Percentiles rank a stretch among this genome's conserved stretches.
Evolutionary conservation across 2,113 vertebrate species (phyloP).

Genomic region (Corapipo altera): DNA sequence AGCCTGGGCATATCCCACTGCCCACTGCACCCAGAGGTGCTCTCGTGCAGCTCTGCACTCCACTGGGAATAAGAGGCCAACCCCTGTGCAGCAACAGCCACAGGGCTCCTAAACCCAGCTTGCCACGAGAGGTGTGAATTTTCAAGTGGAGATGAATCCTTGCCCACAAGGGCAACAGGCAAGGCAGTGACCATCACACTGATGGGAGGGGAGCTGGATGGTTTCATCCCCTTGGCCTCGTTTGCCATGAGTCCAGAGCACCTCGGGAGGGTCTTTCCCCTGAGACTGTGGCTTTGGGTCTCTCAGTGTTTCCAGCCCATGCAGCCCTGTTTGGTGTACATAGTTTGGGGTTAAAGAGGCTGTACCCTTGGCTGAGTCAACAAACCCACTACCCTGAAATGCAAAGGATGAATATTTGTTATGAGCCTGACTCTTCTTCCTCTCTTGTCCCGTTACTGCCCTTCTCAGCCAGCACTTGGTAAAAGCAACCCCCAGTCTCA

Average conservation of each 20-base stretch:
- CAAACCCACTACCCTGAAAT: background rate
- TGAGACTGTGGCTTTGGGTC: background rate
- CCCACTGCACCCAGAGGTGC: background rate
- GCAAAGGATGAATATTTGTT: background rate
- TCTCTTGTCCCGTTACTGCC: background rate
- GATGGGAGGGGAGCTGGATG: background rate
- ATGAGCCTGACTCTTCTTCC: background rate
- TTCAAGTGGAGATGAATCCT: background rate
- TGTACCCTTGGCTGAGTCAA: background rate
- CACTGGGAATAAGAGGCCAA: background rate
- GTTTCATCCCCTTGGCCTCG: background rate
- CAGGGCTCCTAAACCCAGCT: background rate
- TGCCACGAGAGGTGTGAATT: background rate
- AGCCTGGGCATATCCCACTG: background rate
- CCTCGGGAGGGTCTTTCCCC: background rate
- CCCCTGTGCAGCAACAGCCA: background rate
- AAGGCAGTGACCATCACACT: background rate
- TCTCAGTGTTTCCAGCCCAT: background rate
- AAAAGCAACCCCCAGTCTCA: background rate
- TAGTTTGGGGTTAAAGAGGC: background rate
- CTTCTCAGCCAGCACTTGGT: background rate
- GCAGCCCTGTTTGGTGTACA: background rate
- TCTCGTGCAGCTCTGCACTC: background rate
- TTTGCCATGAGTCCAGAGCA: background rate
- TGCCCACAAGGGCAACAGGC: background rate